A percentile compares a stretch with the other conserved stretches of the same genome.
These are phyloP conservation scores for Simalia tracyae DNA, from an alignment of 2,797 vertebrate genomes.

Conservation along the genomic window DNA sequence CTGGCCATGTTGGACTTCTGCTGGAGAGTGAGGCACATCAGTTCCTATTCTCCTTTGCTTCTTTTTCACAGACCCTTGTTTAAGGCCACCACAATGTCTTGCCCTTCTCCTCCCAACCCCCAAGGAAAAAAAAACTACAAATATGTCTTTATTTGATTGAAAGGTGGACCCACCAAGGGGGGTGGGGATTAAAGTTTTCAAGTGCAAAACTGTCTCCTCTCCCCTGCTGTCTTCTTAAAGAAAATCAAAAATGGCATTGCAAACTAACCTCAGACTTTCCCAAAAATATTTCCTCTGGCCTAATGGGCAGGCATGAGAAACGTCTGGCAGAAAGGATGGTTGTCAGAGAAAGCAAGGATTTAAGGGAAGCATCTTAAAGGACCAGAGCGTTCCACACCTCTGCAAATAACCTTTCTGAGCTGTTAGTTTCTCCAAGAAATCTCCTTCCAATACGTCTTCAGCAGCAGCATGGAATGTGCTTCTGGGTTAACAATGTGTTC, in stretches of 20 bases:
- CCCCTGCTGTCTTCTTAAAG: slow-evolving; percentile 12
- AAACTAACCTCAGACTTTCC: slow-evolving; percentile 47
- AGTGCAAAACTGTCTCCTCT: slow-evolving; percentile 20
- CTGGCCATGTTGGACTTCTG: not conserved
- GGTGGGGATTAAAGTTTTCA: not conserved
- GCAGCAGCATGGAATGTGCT: slow-evolving; percentile 32
- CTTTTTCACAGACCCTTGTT: not conserved
- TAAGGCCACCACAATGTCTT: not conserved
- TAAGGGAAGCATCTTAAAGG: not conserved
- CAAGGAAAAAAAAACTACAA: not conserved
- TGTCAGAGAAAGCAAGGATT: slow-evolving; percentile 20
- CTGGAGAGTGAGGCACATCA: not conserved
- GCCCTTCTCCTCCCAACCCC: not conserved
- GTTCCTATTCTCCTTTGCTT: not conserved
- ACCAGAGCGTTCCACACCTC: not conserved
- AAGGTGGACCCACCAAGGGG: not conserved
- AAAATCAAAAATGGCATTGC: slow-evolving; percentile 20
- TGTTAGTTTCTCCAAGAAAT: slow-evolving; percentile 6
- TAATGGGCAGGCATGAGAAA: slow-evolving; percentile 27
- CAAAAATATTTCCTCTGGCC: slow-evolving; percentile 50
- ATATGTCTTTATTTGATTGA: slow-evolving; percentile 1
- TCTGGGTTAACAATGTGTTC: not conserved
- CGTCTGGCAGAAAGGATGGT: slow-evolving; percentile 31
- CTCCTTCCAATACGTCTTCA: not conserved
- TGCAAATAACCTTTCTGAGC: not conserved